Evolutionary conservation across 2,113 vertebrate genomes (phyloP), one percentile per base, ranked within the genome.

Genomic region (Nicator chloris): DNA sequence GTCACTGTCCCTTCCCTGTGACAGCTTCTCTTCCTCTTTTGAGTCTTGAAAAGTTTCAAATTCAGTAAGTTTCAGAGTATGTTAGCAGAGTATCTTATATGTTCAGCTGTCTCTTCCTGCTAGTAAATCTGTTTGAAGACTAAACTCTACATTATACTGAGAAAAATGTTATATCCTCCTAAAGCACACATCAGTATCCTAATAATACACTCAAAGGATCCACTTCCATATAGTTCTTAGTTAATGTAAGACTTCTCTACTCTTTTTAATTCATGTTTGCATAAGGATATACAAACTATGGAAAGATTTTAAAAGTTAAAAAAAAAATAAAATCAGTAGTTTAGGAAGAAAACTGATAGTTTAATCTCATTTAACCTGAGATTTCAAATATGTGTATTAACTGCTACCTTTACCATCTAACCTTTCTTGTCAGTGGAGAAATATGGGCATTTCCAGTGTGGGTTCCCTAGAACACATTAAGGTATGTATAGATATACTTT

Each of bases 371-470:
- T 69, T 69, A 47, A 51, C 7, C 45, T 53, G 23, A 26, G 8
- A 57, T 49, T n/a, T 66, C 59, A 22, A 63, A 31, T 50, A 50
- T 6, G 3, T n/a, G 11, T 27, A 35, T 31, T 5, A 72, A 39
- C 8, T 51, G 15, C 20, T 59, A n/a, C 22, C 17, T 76, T 56
- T 56, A 35, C 45, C 15, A n/a, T 45, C 33, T 51, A 40, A 68
- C 59, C 19, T 57, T 37, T 42, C 4, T 42, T 68, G 15, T 70
- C 50, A 49, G 66, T 31, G 13, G 4, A 65, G 22, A 82, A 71
- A 66, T 40, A 35, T 2, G 27, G 7, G 2, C 1, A n/a, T 81
- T 76, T 75, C 28, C 40, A 35, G 10, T 3, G 5, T 2, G 3
- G 7, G 65, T 53, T 83, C 8, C 24, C 39, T 42, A 50, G 12